Evolutionary conservation across 2,113 vertebrate genomes (phyloP).

Genomic region (Sebastes fasciatus): DNA sequence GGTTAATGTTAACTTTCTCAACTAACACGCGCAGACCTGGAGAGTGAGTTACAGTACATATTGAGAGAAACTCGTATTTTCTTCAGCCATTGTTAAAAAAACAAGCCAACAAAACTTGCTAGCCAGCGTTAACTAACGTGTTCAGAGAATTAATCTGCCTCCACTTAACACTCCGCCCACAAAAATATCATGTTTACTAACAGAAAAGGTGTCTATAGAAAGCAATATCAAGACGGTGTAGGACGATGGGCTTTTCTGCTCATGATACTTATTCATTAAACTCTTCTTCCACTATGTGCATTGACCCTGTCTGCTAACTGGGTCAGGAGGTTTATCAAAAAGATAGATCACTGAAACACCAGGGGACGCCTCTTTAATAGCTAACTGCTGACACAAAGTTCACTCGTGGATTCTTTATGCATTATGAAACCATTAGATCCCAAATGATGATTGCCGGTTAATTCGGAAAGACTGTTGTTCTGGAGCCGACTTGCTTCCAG

Average conservation of each 20-base stretch:
- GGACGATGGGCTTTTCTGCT: background rate
- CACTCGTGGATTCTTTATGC: slow-evolving; percentile 27
- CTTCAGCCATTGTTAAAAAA: too few species aligned
- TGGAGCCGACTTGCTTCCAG: slow-evolving; percentile 55
- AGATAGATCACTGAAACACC: slow-evolving; percentile 1
- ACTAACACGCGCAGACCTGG: too few species aligned
- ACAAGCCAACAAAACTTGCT: too few species aligned
- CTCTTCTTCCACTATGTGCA: background rate
- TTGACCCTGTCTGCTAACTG: background rate
- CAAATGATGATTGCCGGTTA: slow-evolving; percentile 55
- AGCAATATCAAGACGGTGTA: background rate
- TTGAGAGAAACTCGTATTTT: too few species aligned
- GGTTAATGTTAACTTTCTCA: too few species aligned
- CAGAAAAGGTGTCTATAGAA: background rate
- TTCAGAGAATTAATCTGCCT: background rate
- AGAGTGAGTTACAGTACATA: too few species aligned
- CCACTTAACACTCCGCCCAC: too few species aligned
- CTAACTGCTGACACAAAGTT: slow-evolving; percentile 42
- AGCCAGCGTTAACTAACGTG: too few species aligned
- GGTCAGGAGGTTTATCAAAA: slow-evolving; percentile 23
- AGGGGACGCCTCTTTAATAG: slow-evolving; percentile 40
- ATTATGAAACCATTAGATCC: slow-evolving; percentile 50
- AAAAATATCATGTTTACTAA: too few species aligned
- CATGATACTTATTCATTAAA: slow-evolving; percentile 1
- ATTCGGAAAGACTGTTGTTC: slow-evolving; percentile 53